These are phyloP conservation scores for Malurus melanocephalus DNA, from an alignment of 2,113 vertebrate species.

Conservation along the genomic window DNA sequence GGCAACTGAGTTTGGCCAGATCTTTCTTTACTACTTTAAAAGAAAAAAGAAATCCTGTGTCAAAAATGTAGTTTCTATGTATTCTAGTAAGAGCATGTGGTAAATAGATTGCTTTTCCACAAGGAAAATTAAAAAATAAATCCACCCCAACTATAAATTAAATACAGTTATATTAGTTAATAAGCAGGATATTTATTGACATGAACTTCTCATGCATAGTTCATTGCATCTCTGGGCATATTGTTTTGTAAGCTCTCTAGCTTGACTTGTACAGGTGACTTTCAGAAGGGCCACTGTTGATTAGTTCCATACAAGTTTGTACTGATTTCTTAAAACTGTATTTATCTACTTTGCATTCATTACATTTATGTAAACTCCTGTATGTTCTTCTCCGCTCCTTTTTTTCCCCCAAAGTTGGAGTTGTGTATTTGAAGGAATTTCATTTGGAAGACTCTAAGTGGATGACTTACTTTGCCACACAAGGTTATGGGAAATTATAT, in stretches of 20 bases:
- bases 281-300: neutral
- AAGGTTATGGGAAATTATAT: constrained; percentile 27
- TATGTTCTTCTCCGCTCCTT: neutral
- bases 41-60: neutral
- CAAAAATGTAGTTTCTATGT: neutral
- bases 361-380: neutral
- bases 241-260: neutral
- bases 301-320: neutral
- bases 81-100: neutral
- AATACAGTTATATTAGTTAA: neutral
- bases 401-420: neutral
- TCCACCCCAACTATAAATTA: neutral
- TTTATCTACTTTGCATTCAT: neutral
- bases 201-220: neutral
- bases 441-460: neutral
- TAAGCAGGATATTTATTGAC: neutral
- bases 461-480: constrained; percentile 10
- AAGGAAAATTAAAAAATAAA: neutral
- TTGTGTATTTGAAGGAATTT: neutral
- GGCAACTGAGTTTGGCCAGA: neutral
- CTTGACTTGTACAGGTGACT: neutral
- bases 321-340: neutral
- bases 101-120: neutral
- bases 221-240: neutral
- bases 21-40: neutral